Conservation (phyloP, 2,888 invertebrate genomes). For the Oscheius sp. region DNA sequence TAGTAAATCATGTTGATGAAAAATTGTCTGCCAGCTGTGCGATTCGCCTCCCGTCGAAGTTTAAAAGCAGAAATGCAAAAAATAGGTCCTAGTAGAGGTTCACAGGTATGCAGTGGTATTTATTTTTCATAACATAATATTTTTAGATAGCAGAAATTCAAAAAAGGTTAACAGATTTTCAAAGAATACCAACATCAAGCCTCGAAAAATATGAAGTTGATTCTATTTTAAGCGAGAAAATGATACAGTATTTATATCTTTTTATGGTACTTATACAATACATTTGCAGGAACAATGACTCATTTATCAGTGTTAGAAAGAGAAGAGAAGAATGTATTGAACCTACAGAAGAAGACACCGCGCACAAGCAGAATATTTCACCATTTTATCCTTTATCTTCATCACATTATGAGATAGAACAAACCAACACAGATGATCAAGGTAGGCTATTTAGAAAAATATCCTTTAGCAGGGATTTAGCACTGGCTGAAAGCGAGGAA, state of each 20-base stretch:
- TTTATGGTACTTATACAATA: not conserved
- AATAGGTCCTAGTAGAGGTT: slow-evolving; percentile 21
- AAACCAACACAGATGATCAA: not conserved
- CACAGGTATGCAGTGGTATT: slow-evolving; percentile 1
- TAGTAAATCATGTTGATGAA: slow-evolving; percentile 17
- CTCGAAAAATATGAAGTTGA: slow-evolving; percentile 42
- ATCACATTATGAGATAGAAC: not conserved
- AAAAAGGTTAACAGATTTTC: slow-evolving; percentile 41
- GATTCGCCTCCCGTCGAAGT: slow-evolving; percentile 11
- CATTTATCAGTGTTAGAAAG: slow-evolving; percentile 6
- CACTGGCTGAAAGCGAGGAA: not conserved
- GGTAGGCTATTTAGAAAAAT: not conserved
- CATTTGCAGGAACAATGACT: slow-evolving; percentile 12
- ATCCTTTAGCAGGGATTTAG: not conserved
- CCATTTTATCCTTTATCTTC: slow-evolving; percentile 26
- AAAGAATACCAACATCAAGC: slow-evolving; percentile 20
- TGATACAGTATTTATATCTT: slow-evolving; percentile 46
- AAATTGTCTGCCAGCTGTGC: slow-evolving; percentile 10
- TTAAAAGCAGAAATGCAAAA: slow-evolving; percentile 6
- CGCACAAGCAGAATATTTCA: not conserved
- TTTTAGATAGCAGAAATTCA: slow-evolving; percentile 41
- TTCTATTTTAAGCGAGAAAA: slow-evolving; percentile 54
- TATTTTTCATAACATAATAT: not conserved
- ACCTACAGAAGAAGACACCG: not conserved
- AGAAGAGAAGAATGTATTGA: slow-evolving; percentile 13